Evolutionary conservation across 1,140 invertebrate species (phyloP).

Genomic region (Drosophila paulistorum): DNA sequence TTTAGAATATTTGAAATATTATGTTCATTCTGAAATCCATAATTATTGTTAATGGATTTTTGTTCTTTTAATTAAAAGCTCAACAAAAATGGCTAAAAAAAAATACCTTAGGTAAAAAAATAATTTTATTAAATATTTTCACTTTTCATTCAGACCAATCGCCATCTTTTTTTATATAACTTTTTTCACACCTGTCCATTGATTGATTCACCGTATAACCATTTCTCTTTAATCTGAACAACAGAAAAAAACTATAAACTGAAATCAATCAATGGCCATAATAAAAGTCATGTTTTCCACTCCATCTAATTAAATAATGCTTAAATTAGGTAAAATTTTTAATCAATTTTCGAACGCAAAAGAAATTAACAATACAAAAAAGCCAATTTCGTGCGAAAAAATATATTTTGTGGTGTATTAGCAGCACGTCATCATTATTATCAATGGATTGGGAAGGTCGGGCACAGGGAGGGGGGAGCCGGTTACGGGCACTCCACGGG

Average conservation of each 20-base stretch:
- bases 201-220: slow-evolving; percentile 7
- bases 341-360: background rate
- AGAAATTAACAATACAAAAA: background rate
- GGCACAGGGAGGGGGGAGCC: background rate
- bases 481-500: background rate
- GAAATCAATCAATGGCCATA: slow-evolving; percentile 44
- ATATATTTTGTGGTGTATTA: slow-evolving; percentile 19
- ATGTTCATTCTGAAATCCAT: too few relatives aligned
- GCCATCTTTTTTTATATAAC: background rate
- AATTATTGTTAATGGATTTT: too few relatives aligned
- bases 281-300: slow-evolving; percentile 27
- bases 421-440: slow-evolving; percentile 22
- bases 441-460: background rate
- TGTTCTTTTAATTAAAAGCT: too few relatives aligned
- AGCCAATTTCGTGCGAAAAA: slow-evolving; percentile 25
- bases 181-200: background rate
- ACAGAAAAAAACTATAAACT: background rate
- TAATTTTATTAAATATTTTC: background rate
- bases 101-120: too few relatives aligned
- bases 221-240: slow-evolving; percentile 29
- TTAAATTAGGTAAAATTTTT: slow-evolving; percentile 33
- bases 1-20: too few relatives aligned
- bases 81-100: too few relatives aligned
- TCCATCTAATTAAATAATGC: slow-evolving; percentile 33
- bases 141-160: background rate